Base-by-base conservation (phyloP, 1,140 invertebrate species). In the Chionoecetes opilio region DNA sequence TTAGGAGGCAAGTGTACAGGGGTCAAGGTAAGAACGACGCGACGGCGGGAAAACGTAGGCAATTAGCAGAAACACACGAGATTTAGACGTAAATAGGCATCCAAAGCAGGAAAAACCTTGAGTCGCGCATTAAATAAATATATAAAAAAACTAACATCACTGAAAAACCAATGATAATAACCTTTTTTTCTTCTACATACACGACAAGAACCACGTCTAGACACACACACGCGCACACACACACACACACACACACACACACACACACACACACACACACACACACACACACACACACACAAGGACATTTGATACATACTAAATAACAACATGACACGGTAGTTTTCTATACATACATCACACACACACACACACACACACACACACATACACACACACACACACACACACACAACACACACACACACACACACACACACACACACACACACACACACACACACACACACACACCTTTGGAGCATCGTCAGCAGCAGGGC, bases 231-330 rank as follows among this genome's bases (percentile, higher is more conserved):
- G n/a, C n/a, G n/a, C n/a, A 85, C 91, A 85, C 34, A 38, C 91
- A 84, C 37, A 84, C 75, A 41, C 38, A 46, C 82, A 86, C 84
- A 86, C 92, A 86, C 92, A 86, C 84, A 53, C 92, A 93, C 38
- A 93, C 84, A 93, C 84, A 93, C 84, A 93, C 84, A 93, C 92
- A 93, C 82, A 93, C 92, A 87, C 92, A 93, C 82, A 93, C 82
- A 93, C 82, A 93, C 35, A 93, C 92, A 93, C 92, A 93, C 92
- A 92, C 82, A 93, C 92, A 93, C 82, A 93, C 92, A 85, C 92
- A 93, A 82, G 86, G 82, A 93, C 82, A 85, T 84, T 26, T 41
- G 41, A 11, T 32, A 35, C 29, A 26, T 32, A 14, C 17, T 29
- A 53, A 38, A 91, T 21, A 53, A 46, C 35, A n/a, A 11, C n/a